A percentile compares a stretch with the other conserved stretches of the same genome.
phyloP scores from a whole-genome alignment of 2,888 invertebrate genomes.

The Gnatocerus cornutus region DNA sequence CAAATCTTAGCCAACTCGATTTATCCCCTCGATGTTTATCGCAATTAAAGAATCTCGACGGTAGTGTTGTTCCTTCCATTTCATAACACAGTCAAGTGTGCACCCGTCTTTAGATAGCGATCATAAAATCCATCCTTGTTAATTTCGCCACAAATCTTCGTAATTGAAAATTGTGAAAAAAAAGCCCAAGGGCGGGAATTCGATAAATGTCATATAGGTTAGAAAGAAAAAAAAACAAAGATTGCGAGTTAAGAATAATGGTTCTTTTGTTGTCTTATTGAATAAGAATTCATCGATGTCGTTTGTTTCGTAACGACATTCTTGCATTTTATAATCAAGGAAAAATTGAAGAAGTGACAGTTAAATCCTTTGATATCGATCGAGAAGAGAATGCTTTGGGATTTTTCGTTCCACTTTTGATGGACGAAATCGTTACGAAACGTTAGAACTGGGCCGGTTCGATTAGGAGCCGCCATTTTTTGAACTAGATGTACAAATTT shows the following conservation, averaged over 20 bases:
- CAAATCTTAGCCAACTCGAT: too few species aligned
- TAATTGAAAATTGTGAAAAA: slow-evolving; percentile 13
- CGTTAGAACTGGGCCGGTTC: slow-evolving; percentile 13
- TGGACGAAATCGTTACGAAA: slow-evolving; percentile 48
- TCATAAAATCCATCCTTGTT: slow-evolving; percentile 25
- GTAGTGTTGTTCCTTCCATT: slow-evolving; percentile 3
- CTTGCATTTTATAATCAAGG: slow-evolving; percentile 60
- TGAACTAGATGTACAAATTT: slow-evolving; percentile 9
- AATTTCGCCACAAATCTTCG: slow-evolving; percentile 24
- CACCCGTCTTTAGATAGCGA: slow-evolving; percentile 10
- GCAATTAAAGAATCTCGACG: slow-evolving; percentile 7
- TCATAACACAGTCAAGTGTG: slow-evolving; percentile 15
- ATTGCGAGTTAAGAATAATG: slow-evolving; percentile 52
- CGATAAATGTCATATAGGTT: slow-evolving; percentile 21
- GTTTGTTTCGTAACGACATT: slow-evolving; percentile 60
- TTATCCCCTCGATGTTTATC: background rate
- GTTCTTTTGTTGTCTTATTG: slow-evolving; percentile 54
- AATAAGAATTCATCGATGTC: slow-evolving; percentile 56
- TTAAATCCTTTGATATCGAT: slow-evolving; percentile 59
- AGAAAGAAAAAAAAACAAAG: slow-evolving; percentile 22
- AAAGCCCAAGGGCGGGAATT: slow-evolving; percentile 8
- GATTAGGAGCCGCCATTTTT: slow-evolving; percentile 9
- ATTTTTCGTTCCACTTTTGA: slow-evolving; percentile 56
- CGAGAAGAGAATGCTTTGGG: slow-evolving; percentile 58
- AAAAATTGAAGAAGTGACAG: slow-evolving; percentile 62